Evolutionary conservation across 1,140 invertebrate species (phyloP), one percentile per base, ranked within the genome.

Genomic region (Monomorium pharaonis): DNA sequence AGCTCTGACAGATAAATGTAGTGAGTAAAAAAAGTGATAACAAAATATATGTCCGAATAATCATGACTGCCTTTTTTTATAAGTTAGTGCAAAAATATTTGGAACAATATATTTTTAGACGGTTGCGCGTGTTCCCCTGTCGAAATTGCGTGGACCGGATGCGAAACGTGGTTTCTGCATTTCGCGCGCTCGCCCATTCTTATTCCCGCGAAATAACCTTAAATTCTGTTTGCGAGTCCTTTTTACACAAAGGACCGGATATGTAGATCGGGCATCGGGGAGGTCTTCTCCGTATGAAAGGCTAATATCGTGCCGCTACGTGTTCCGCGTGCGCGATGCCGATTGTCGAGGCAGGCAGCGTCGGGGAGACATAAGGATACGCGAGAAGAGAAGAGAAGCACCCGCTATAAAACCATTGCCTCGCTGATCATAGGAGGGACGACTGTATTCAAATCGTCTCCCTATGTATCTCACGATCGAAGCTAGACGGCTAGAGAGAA

Each of bases 191-290:
- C 72, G 89, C 84, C 91, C 88, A 94, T 94, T 94, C 92, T 94
- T 94, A 94, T 94, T 94, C 93, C 77, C 81, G 90, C 91, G 92
- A 94, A 94, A 93, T 93, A 94, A 93, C 89, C 92, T 93, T 92
- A 94, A 94, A 94, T 94, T 93, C 92, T 94, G 93, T 94, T 94
- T 94, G 93, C 88, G 88, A 92, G 93, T 94, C 93, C 93, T 94
- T 93, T 93, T 90, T 92, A 91, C 93, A 94, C 93, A 94, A 94
- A 94, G 91, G 90, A 91, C 90, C 92, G 75, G 93, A 94, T 94
- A 94, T 93, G 93, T 92, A 94, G 93, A 93, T 91, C 88, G 88
- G 65, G 81, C 72, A 65, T 70, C 65, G 65, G 85, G 83, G 88
- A 7, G 84, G 90, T 67, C 90, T 90, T 91, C 92, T 85, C 88